phyloP scores from a whole-genome alignment of 1,140 invertebrate species.

The Euwallacea fornicatus region DNA sequence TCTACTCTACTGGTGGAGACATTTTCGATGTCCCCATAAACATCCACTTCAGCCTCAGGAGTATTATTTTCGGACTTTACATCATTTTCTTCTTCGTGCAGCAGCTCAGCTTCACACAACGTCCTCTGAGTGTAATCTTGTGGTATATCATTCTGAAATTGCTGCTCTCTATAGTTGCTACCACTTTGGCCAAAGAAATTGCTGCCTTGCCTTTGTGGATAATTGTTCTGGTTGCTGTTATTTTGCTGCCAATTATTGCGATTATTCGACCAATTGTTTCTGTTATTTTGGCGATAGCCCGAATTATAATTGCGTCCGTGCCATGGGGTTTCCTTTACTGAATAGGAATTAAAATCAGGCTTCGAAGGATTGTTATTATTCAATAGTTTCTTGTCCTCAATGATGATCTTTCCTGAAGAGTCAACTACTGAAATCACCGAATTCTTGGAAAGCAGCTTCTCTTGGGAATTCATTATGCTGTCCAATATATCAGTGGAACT shows the following conservation, averaged over 20 bases:
- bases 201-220: background rate
- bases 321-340: slow-evolving; percentile 22
- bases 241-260: slow-evolving; percentile 1
- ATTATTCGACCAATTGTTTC: slow-evolving; percentile 20
- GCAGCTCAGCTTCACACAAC: slow-evolving; percentile 36
- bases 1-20: slow-evolving; percentile 47
- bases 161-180: slow-evolving; percentile 7
- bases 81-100: slow-evolving; percentile 26
- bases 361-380: slow-evolving; percentile 24
- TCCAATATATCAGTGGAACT: slow-evolving; percentile 65
- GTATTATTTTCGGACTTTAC: slow-evolving; percentile 39
- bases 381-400: slow-evolving; percentile 34
- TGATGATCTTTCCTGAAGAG: slow-evolving; percentile 47
- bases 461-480: slow-evolving; percentile 74
- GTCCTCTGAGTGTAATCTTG: slow-evolving; percentile 48
- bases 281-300: slow-evolving; percentile 12
- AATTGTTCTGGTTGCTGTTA: background rate
- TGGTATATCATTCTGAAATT: slow-evolving; percentile 41
- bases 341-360: slow-evolving; percentile 29
- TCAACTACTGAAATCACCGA: slow-evolving; percentile 60
- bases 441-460: slow-evolving; percentile 70
- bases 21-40: slow-evolving; percentile 64
- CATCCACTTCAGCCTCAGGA: slow-evolving; percentile 53
- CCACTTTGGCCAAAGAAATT: background rate
- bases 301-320: slow-evolving; percentile 17